Evolutionary conservation across 1,140 invertebrate genomes (phyloP), one percentile per base, ranked within the genome.

Genomic region (Drosophila tropicalis): DNA sequence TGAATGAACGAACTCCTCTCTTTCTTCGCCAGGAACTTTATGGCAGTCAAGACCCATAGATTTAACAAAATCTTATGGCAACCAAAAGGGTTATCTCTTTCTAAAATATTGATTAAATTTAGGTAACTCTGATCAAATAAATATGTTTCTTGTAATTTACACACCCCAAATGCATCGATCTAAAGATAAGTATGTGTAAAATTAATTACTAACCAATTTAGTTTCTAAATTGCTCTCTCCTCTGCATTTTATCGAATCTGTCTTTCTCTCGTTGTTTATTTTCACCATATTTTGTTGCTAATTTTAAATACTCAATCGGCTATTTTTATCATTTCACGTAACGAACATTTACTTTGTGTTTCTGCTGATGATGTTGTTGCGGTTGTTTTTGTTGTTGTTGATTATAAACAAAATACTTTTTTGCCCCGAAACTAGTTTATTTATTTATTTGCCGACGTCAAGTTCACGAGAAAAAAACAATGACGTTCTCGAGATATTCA

Each of bases 251-350:
- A 12, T 25, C 17, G 39, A 39, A 12, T 29, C 29, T 62, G 1
- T 15, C 22, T 39, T 39, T 12, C 36, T 39, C 36, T 55, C 62
- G 56, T 41, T 67, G 66, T 66, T 60, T 70, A 44, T 64, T 47
- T 47, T 29, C 51, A 62, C 34, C 22, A 67, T 69, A 58, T 63
- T 36, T 39, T 40, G 12, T 12, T 40, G 39, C 83, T 87, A 86
- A 83, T 67, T 83, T 77, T 86, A 87, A 56, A 71, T 36, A 13
- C 39, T 19, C 32, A 19, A 12, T 34, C 22, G 39, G 69, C 80
- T 87, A 87, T 89, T 87, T 89, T 63, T 84, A 89, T 65, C 47
- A 40, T 60, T 89, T 69, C 70, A 89, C 83, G 83, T 83, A 87
- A 87, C 77, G 70, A 77, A 72, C 77, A 89, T 87, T 86, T 12